A percentile compares a stretch with the other conserved stretches of the same genome.
phyloP scores from a whole-genome alignment of 2,888 invertebrate species.

The Hyles lineata region DNA sequence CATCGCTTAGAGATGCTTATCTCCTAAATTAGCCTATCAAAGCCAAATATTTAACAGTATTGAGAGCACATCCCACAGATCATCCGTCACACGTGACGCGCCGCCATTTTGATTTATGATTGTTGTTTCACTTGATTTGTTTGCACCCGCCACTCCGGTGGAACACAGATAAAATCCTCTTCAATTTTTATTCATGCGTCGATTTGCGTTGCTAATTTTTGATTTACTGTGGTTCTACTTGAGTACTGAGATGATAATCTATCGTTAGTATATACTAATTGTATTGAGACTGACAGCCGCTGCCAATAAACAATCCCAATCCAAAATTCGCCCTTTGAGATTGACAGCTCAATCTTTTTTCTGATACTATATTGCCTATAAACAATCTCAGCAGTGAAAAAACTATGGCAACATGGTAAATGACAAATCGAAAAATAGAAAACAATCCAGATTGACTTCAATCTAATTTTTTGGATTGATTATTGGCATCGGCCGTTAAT shows the following conservation, averaged over 20 bases:
- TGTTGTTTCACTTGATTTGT: slow-evolving; percentile 29
- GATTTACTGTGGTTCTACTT: background rate
- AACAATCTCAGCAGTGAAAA: too few species aligned
- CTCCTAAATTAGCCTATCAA: slow-evolving; percentile 9
- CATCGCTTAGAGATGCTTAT: background rate
- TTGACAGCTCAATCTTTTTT: too few species aligned
- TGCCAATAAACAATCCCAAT: too few species aligned
- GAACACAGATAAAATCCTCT: background rate
- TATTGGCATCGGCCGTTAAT: too few species aligned
- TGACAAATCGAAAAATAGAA: too few species aligned
- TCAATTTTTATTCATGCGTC: background rate
- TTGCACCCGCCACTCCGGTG: background rate
- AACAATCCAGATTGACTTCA: too few species aligned
- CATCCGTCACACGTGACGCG: slow-evolving; percentile 28
- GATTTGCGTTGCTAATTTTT: background rate
- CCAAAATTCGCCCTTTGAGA: too few species aligned
- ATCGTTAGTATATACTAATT: too few species aligned
- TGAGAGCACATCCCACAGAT: slow-evolving; percentile 2
- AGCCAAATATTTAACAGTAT: slow-evolving; percentile 12
- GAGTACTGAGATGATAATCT: too few species aligned
- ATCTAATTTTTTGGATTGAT: too few species aligned
- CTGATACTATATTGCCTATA: too few species aligned
- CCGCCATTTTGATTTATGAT: slow-evolving; percentile 29
- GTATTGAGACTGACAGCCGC: background rate
- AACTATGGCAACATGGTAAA: too few species aligned